phyloP scores from a whole-genome alignment of 2,797 vertebrate species.

The Perodicticus potto region DNA sequence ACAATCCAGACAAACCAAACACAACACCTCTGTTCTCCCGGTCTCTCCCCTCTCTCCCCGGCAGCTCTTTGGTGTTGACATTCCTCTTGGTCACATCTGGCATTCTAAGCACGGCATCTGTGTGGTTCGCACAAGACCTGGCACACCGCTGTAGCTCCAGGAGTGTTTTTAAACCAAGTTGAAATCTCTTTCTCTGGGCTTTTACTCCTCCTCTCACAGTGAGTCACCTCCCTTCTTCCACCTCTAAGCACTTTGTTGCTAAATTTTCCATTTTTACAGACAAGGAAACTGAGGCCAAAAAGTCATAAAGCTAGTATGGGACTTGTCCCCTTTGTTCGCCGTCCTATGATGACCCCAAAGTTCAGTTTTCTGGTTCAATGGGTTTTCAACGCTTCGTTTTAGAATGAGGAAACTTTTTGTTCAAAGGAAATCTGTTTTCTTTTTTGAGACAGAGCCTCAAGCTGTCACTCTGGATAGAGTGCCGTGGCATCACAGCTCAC shows the following conservation, averaged over 20 bases:
- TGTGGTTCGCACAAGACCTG: not conserved
- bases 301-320: not conserved
- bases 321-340: not conserved
- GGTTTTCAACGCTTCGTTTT: not conserved
- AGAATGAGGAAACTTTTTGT: not conserved
- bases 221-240: not conserved
- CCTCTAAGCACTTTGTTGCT: not conserved
- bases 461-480: too few species aligned
- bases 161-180: not conserved
- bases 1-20: not conserved
- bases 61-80: not conserved
- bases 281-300: not conserved
- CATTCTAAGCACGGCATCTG: rapidly evolving
- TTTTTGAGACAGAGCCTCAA: too few species aligned
- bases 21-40: not conserved
- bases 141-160: not conserved
- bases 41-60: not conserved
- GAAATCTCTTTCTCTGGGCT: not conserved
- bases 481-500: too few species aligned
- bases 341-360: not conserved
- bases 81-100: not conserved
- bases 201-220: not conserved
- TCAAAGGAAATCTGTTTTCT: not conserved
- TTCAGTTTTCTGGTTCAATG: not conserved
- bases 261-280: not conserved